A percentile compares a stretch with the other conserved stretches of the same genome.
phyloP scores from a whole-genome alignment of 2,888 invertebrate species.

The Linnaemya tessellans region DNA sequence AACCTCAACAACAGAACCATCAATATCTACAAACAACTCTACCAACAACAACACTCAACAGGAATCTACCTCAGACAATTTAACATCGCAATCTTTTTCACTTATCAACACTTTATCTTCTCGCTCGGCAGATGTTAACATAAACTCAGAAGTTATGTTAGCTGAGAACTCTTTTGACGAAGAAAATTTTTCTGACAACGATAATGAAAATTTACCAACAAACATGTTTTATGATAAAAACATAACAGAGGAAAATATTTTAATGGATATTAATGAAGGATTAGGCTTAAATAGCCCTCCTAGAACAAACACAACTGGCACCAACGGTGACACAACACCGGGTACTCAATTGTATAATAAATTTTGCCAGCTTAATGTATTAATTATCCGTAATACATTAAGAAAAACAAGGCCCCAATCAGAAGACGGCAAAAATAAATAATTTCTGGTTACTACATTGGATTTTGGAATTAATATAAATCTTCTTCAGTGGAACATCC shows the following conservation, averaged over 20 bases:
- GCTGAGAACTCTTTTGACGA: neutral
- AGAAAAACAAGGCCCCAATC: neutral
- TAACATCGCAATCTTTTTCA: too few relatives aligned
- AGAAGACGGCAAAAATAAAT: neutral
- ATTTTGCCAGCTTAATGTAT: slow-evolving; percentile 26
- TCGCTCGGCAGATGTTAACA: too few relatives aligned
- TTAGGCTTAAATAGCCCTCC: too few relatives aligned
- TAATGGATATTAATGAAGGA: too few relatives aligned
- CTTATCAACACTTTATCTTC: too few relatives aligned
- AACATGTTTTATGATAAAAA: too few relatives aligned
- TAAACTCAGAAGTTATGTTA: neutral
- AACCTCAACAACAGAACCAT: neutral
- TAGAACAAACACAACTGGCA: neutral
- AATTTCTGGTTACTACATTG: slow-evolving; percentile 6
- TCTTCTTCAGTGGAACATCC: too few relatives aligned
- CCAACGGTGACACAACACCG: slow-evolving; percentile 2
- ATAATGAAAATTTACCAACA: neutral
- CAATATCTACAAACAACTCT: slow-evolving; percentile 17
- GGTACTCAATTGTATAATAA: slow-evolving; percentile 13
- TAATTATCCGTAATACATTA: slow-evolving; percentile 33
- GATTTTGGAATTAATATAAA: too few relatives aligned
- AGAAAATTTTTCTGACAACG: neutral
- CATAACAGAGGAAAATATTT: neutral
- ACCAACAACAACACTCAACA: slow-evolving; percentile 13
- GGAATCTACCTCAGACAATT: too few relatives aligned